Percentiles rank a stretch among this genome's conserved stretches.
Conservation (phyloP, 2,888 invertebrate genomes). For the Apodemia hepburni region DNA sequence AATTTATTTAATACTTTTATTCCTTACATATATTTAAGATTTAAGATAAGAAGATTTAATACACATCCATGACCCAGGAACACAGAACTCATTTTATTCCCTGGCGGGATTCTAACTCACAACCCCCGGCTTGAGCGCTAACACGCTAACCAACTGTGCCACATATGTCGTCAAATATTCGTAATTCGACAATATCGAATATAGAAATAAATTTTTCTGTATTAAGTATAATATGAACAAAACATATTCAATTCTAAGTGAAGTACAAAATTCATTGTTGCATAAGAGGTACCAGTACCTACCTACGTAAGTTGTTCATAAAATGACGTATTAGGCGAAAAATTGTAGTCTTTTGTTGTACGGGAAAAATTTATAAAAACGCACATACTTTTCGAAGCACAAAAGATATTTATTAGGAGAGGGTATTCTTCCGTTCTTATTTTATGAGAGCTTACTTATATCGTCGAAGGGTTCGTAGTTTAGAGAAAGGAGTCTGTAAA, state of each 20-base stretch:
- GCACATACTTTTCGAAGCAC: neutral
- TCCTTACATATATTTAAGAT: no score
- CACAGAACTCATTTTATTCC: no score
- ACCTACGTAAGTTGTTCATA: neutral
- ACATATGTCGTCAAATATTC: no score
- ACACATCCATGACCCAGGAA: no score
- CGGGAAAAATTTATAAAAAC: neutral
- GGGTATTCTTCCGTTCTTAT: conserved; percentile 2
- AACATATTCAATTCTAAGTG: neutral
- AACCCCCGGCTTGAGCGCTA: no score
- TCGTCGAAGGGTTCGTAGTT: neutral
- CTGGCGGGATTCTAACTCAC: no score
- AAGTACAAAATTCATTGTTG: neutral
- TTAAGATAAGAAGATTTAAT: no score
- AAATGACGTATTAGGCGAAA: neutral
- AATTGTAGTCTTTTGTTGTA: conserved; percentile 1
- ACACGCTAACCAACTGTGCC: no score
- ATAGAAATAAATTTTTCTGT: no score
- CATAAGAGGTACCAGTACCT: neutral
- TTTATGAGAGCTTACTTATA: neutral
- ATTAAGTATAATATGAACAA: neutral
- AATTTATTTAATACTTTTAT: no score
- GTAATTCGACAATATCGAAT: no score
- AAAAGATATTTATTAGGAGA: neutral
- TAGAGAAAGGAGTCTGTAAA: neutral